Percentiles rank a stretch among this genome's conserved stretches.
Evolutionary conservation across 2,113 vertebrate species (phyloP).

Genomic region (Gambusia holbrooki): DNA sequence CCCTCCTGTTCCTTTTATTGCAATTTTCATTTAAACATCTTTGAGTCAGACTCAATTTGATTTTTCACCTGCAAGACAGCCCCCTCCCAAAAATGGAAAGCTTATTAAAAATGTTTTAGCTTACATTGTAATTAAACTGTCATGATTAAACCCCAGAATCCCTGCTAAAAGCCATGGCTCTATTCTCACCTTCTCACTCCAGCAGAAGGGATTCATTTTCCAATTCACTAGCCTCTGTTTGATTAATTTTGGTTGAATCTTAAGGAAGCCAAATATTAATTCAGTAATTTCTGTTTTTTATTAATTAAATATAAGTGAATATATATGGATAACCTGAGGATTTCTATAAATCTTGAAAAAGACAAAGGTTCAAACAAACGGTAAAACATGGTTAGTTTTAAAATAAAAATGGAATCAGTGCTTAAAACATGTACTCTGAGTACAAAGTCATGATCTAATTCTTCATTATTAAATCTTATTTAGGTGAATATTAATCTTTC

Average conservation of each 20-base stretch:
- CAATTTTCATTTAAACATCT: constrained; percentile 6
- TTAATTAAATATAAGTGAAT: constrained; percentile 45
- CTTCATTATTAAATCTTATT: constrained; percentile 62
- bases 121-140: constrained; percentile 33
- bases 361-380: no score
- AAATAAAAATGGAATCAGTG: neutral
- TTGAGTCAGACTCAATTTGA: constrained; percentile 33
- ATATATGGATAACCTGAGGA: constrained; percentile 33
- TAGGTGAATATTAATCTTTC: constrained; percentile 58
- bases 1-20: neutral
- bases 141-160: constrained; percentile 5
- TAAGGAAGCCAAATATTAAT: constrained; percentile 55
- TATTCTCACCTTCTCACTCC: constrained; percentile 14
- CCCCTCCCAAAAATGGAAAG: neutral
- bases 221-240: constrained; percentile 27
- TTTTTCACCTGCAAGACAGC: constrained; percentile 1
- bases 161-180: neutral
- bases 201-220: constrained; percentile 48
- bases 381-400: no score
- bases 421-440: neutral
- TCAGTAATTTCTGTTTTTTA: constrained; percentile 44
- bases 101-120: constrained; percentile 28
- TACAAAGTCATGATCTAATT: constrained; percentile 13
- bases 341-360: constrained; percentile 38
- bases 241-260: constrained; percentile 50